A percentile compares a stretch with the other conserved stretches of the same genome.
Conservation (phyloP, 2,888 invertebrate genomes). For the Cerastis leucographa region DNA sequence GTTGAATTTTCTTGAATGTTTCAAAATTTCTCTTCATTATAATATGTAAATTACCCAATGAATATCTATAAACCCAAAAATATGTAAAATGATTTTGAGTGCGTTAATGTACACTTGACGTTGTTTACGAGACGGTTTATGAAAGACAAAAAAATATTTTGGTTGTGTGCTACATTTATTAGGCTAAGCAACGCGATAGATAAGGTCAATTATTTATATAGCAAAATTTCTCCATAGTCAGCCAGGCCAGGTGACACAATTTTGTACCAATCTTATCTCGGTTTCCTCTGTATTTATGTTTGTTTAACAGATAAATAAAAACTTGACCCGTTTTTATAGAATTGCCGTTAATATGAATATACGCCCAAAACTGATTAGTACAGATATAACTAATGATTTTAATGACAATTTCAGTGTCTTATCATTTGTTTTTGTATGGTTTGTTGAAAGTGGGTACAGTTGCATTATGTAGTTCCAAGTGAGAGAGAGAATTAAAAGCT, state of each 20-base stretch:
- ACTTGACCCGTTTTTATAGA: slow-evolving; percentile 22
- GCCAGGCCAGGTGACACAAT: slow-evolving; percentile 11
- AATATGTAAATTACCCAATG: no score
- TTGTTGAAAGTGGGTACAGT: neutral
- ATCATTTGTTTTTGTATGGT: neutral
- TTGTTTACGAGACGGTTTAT: neutral
- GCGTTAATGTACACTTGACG: no score
- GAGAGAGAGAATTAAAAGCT: neutral
- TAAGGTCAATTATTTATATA: neutral
- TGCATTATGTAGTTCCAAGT: neutral
- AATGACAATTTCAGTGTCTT: slow-evolving; percentile 16
- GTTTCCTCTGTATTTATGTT: slow-evolving; percentile 10
- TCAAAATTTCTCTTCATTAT: neutral
- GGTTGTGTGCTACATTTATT: no score
- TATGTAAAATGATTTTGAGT: no score
- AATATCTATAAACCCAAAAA: no score
- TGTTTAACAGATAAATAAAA: slow-evolving; percentile 39
- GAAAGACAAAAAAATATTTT: neutral
- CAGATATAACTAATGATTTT: neutral
- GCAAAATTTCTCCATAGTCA: neutral
- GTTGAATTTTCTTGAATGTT: neutral
- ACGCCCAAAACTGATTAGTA: neutral
- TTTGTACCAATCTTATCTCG: slow-evolving; percentile 43
- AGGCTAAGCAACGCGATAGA: neutral
- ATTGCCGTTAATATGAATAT: neutral